Conservation (phyloP, 2,113 vertebrate species). For the Takifugu flavidus region DNA sequence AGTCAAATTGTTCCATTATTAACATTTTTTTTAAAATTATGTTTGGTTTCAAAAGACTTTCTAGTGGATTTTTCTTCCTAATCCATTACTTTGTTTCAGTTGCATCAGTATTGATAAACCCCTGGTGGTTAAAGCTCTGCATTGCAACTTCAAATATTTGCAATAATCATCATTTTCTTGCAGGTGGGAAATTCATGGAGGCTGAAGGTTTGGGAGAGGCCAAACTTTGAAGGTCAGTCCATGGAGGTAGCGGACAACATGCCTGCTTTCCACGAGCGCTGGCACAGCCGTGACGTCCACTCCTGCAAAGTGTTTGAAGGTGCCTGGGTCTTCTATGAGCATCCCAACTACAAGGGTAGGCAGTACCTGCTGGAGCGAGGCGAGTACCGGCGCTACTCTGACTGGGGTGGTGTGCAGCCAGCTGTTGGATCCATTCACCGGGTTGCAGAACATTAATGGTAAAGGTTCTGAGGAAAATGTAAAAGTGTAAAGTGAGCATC, state of each 20-base stretch:
- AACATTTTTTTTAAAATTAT: neutral
- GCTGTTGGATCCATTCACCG: constrained; percentile 63
- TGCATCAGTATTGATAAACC: too few species aligned
- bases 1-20: neutral
- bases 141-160: neutral
- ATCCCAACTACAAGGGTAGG: constrained; percentile 65
- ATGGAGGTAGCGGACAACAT: constrained; percentile 70
- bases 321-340: constrained; percentile 71
- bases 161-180: neutral
- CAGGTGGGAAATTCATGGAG: constrained; percentile 65
- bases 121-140: too few species aligned
- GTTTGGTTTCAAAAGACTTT: neutral
- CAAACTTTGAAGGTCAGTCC: constrained; percentile 65
- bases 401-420: constrained; percentile 63
- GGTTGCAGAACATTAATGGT: constrained; percentile 13
- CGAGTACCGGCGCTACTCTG: constrained; percentile 60
- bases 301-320: constrained; percentile 72
- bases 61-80: neutral
- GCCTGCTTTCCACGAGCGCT: constrained; percentile 62
- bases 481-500: neutral
- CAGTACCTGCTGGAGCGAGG: constrained; percentile 62
- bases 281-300: constrained; percentile 60
- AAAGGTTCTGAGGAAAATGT: neutral
- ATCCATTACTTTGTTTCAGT: neutral
- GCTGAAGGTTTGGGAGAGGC: constrained; percentile 65